Percentiles rank a stretch among this genome's conserved stretches.
These are phyloP conservation scores for Ploceus nigricollis DNA, from an alignment of 2,113 vertebrate genomes.

Conservation along the genomic window DNA sequence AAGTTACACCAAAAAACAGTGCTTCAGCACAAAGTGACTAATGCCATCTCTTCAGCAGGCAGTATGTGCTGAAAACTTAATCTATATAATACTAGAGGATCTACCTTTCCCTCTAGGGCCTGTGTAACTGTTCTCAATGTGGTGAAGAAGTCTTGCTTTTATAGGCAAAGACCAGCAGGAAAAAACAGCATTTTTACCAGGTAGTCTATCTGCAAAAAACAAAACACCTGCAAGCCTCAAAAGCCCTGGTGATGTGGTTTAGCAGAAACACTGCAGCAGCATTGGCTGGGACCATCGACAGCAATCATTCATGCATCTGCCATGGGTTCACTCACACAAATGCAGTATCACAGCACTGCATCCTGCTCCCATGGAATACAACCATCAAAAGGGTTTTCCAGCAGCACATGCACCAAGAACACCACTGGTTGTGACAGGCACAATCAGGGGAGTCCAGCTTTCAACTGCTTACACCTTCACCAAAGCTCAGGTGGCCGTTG, in stretches of 20 bases:
- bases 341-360: neutral
- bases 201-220: neutral
- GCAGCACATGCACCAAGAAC: neutral
- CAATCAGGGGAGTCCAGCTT: neutral
- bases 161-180: neutral
- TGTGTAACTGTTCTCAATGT: neutral
- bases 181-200: neutral
- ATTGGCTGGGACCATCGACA: neutral
- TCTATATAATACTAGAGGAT: neutral
- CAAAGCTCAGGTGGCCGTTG: neutral
- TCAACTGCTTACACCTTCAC: neutral
- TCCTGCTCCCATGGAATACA: neutral
- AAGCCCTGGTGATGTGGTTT: neutral
- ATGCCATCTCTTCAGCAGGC: neutral
- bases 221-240: neutral
- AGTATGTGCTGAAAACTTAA: neutral
- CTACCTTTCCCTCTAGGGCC: neutral
- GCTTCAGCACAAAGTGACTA: neutral
- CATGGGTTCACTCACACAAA: neutral
- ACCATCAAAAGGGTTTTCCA: neutral
- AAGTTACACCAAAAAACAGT: neutral
- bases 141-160: neutral
- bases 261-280: neutral
- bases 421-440: neutral
- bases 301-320: neutral